Conservation (phyloP, 1,140 invertebrate genomes). For the Drosophila ercepeae region DNA sequence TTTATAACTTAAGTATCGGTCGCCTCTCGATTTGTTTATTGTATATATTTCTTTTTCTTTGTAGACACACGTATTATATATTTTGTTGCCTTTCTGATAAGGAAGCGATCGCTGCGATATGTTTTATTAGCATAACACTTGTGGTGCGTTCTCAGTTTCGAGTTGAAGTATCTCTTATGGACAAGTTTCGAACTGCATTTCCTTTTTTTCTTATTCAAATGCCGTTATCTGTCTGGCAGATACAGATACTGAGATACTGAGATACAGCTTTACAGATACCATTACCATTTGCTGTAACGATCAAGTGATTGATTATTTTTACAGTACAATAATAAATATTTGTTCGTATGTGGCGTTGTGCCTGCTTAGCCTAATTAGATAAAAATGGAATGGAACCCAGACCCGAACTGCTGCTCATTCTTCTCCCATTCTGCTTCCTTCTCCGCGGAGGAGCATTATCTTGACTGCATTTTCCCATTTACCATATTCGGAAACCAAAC, state of each 20-base stretch:
- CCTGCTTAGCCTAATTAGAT: slow-evolving; percentile 80
- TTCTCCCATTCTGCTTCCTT: slow-evolving; percentile 3
- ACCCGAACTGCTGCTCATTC: not conserved
- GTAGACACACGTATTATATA: slow-evolving; percentile 18
- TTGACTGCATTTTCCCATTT: slow-evolving; percentile 68
- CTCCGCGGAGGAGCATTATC: slow-evolving; percentile 41
- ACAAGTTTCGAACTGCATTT: slow-evolving; percentile 59
- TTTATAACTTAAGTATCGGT: slow-evolving; percentile 64
- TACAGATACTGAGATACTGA: slow-evolving; percentile 33
- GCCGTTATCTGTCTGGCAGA: slow-evolving; percentile 65
- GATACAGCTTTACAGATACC: slow-evolving; percentile 51
- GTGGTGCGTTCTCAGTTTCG: slow-evolving; percentile 47
- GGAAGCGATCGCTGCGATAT: slow-evolving; percentile 50
- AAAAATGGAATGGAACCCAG: slow-evolving; percentile 67
- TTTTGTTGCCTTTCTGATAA: slow-evolving; percentile 64
- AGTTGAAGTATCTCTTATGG: slow-evolving; percentile 49
- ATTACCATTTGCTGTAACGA: slow-evolving; percentile 77
- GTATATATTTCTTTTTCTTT: slow-evolving; percentile 37
- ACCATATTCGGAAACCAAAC: slow-evolving; percentile 67
- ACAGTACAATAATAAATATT: slow-evolving; percentile 80
- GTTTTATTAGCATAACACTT: slow-evolving; percentile 82
- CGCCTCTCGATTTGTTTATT: slow-evolving; percentile 29
- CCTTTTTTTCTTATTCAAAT: slow-evolving; percentile 77
- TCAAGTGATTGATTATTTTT: slow-evolving; percentile 81
- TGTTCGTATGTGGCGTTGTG: slow-evolving; percentile 41